A percentile compares a stretch with the other conserved stretches of the same genome.
These are phyloP conservation scores for Parauchenoglanis punctatus DNA, from an alignment of 2,797 vertebrate species.

Conservation along the genomic window DNA sequence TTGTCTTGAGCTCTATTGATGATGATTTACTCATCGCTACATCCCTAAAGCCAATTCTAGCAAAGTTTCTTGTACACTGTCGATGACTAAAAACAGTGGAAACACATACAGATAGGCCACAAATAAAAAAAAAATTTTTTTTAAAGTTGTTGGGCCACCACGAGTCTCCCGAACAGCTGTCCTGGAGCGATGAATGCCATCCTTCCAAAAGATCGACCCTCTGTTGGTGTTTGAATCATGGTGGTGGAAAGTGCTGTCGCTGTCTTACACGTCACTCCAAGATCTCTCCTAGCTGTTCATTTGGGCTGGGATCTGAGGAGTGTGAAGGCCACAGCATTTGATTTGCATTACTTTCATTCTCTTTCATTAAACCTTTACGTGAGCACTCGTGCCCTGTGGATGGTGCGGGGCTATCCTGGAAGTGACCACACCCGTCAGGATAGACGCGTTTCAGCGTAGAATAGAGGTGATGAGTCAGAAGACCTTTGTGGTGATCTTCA, in stretches of 20 bases:
- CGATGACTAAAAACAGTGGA: too few relatives aligned
- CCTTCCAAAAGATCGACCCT: background rate
- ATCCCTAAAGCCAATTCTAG: too few relatives aligned
- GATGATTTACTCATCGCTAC: too few relatives aligned
- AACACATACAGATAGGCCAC: background rate
- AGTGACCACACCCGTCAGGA: background rate
- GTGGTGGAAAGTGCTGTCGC: background rate
- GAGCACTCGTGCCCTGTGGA: background rate
- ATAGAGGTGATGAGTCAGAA: background rate
- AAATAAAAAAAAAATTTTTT: background rate
- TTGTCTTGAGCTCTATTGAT: too few relatives aligned
- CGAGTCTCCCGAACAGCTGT: background rate
- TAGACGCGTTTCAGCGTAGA: too few relatives aligned
- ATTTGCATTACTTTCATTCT: background rate
- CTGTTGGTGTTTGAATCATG: background rate
- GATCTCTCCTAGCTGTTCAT: background rate
- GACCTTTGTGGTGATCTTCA: background rate
- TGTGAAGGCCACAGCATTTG: background rate
- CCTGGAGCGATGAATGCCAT: background rate
- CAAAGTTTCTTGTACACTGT: too few relatives aligned
- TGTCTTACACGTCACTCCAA: background rate
- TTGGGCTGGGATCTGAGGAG: background rate
- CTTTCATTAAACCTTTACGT: background rate
- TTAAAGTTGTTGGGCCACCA: background rate
- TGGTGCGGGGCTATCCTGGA: background rate